These are phyloP conservation scores for Pilophorus perplexus DNA, from an alignment of 2,888 invertebrate species.

Conservation along the genomic window DNA sequence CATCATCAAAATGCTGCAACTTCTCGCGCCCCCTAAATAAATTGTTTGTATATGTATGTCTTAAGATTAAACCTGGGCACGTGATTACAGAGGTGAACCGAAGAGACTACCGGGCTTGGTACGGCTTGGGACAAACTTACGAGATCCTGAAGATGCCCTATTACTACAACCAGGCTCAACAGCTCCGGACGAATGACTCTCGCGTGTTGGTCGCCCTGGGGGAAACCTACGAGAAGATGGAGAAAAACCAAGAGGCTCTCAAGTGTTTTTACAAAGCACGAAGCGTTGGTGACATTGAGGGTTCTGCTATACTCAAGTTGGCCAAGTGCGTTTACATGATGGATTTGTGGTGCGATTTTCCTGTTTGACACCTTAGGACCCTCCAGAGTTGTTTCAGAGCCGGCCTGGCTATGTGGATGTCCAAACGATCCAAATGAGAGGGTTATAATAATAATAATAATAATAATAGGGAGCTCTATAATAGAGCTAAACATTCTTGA, in stretches of 20 bases:
- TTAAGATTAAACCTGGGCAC: too few relatives aligned
- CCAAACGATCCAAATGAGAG: too few relatives aligned
- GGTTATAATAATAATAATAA: too few relatives aligned
- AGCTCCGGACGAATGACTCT: constrained; percentile 89
- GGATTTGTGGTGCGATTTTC: too few relatives aligned
- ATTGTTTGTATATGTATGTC: too few relatives aligned
- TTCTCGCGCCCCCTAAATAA: too few relatives aligned
- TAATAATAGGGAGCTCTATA: too few relatives aligned
- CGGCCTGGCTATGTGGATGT: too few relatives aligned
- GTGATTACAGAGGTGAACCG: constrained; percentile 77
- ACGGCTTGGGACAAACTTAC: constrained; percentile 97
- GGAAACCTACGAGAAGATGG: constrained; percentile 92
- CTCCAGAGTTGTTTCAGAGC: too few relatives aligned
- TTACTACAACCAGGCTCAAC: constrained; percentile 91
- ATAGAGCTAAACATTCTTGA: neutral
- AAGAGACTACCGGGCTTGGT: constrained; percentile 96
- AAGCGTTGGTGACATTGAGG: constrained; percentile 94
- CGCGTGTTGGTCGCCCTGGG: constrained; percentile 95
- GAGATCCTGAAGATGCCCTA: constrained; percentile 95
- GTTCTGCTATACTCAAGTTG: constrained; percentile 87
- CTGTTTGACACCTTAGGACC: too few relatives aligned
- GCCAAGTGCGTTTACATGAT: constrained; percentile 75
- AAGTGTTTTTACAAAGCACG: constrained; percentile 97
- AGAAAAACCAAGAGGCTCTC: constrained; percentile 88
- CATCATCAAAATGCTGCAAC: too few relatives aligned